phyloP scores from a whole-genome alignment of 2,113 vertebrate genomes.

The Miniopterus natalensis region DNA sequence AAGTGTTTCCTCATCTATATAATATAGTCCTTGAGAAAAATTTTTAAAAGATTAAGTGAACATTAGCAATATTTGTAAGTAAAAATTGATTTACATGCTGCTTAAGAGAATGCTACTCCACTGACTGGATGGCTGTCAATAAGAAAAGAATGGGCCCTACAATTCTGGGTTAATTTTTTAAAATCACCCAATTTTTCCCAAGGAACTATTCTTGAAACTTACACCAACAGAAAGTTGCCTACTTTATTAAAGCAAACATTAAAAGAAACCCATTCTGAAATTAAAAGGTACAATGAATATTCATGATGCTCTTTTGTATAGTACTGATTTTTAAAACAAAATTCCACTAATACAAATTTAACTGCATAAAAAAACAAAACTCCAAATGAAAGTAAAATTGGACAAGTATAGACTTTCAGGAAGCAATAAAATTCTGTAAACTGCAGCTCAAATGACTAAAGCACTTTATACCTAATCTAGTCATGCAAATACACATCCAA shows the following conservation, averaged over 20 bases:
- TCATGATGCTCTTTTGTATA: conserved; percentile 48
- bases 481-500: not conserved
- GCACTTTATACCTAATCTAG: not conserved
- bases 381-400: not conserved
- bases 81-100: not conserved
- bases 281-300: not conserved
- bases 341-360: not conserved
- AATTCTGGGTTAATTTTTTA: not conserved
- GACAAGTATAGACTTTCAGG: not conserved
- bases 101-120: not conserved
- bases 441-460: conserved; percentile 1
- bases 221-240: conserved; percentile 11
- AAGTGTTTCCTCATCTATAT: not conserved
- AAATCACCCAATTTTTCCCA: conserved; percentile 12
- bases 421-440: conserved; percentile 21
- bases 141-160: conserved; percentile 5
- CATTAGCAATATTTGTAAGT: conserved; percentile 6
- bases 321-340: conserved; percentile 50
- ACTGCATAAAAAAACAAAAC: conserved; percentile 3
- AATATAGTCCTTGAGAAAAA: not conserved
- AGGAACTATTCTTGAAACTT: conserved; percentile 54
- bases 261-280: conserved; percentile 36
- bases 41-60: not conserved
- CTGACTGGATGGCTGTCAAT: not conserved
- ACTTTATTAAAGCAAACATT: conserved; percentile 50